Percentiles rank a stretch among this genome's conserved stretches.
Conservation (phyloP, 1,140 invertebrate genomes). For the Musca domestica region DNA sequence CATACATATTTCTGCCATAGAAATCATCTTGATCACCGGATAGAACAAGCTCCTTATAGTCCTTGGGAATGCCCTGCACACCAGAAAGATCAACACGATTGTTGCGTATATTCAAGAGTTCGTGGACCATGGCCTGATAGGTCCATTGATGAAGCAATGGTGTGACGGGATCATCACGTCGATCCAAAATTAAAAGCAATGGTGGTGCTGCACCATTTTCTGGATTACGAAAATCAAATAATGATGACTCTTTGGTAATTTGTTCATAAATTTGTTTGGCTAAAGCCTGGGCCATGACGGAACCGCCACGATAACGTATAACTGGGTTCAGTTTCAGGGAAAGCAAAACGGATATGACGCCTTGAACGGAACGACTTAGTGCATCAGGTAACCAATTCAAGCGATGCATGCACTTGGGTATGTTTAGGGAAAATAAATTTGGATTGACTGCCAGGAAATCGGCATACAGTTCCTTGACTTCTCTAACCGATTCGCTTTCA, state of each 20-base stretch:
- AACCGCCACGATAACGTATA: conserved; percentile 89
- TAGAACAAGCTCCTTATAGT: conserved; percentile 89
- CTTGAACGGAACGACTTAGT: conserved; percentile 78
- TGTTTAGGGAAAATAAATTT: conserved; percentile 81
- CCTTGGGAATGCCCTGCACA: conserved; percentile 80
- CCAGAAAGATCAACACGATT: conserved; percentile 89
- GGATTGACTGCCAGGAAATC: conserved; percentile 91
- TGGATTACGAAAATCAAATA: conserved; percentile 82
- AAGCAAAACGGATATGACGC: conserved; percentile 82
- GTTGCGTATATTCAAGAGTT: conserved; percentile 91
- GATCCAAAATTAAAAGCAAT: conserved; percentile 83
- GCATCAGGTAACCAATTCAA: conserved; percentile 72
- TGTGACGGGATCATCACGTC: conserved; percentile 91
- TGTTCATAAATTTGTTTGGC: conserved; percentile 83
- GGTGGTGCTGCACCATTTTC: conserved; percentile 65
- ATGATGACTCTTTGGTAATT: conserved; percentile 79
- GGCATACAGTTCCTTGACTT: conserved; percentile 92
- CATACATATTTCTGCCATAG: conserved; percentile 92
- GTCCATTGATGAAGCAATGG: conserved; percentile 99
- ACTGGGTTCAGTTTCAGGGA: conserved; percentile 88
- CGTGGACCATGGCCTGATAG: conserved; percentile 99
- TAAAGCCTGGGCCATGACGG: conserved; percentile 79
- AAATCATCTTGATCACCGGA: conserved; percentile 97
- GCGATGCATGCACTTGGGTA: conserved; percentile 63
- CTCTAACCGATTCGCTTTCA: conserved; percentile 94